A percentile compares a stretch with the other conserved stretches of the same genome.
Evolutionary conservation across 2,888 invertebrate species (phyloP).

Genomic region (Ptychoptera albimana): DNA sequence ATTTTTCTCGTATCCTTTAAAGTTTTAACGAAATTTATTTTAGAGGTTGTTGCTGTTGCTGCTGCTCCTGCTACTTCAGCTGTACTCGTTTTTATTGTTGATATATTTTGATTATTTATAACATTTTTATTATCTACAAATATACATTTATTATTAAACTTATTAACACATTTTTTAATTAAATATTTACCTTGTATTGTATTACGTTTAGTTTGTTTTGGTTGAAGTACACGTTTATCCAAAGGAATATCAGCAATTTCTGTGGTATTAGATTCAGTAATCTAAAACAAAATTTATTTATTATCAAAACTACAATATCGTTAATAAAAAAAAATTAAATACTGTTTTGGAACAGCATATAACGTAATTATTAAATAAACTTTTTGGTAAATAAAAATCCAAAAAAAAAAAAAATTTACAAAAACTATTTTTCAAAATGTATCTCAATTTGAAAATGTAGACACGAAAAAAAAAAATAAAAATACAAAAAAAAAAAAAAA

Average conservation of each 20-base stretch:
- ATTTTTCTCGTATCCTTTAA: slow-evolving; percentile 34
- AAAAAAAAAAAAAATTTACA: too few relatives aligned
- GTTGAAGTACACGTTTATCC: slow-evolving; percentile 51
- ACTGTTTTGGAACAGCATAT: too few relatives aligned
- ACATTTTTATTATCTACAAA: slow-evolving; percentile 2
- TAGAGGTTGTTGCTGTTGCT: slow-evolving; percentile 13
- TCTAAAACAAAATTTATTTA: slow-evolving; percentile 17
- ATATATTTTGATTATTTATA: slow-evolving; percentile 1
- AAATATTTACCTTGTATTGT: slow-evolving; percentile 27
- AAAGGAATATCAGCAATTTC: slow-evolving; percentile 33
- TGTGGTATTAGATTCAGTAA: slow-evolving; percentile 13
- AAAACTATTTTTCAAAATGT: too few relatives aligned
- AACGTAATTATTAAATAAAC: too few relatives aligned
- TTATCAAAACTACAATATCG: background rate
- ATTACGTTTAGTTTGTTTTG: slow-evolving; percentile 32
- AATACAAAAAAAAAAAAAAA: too few relatives aligned
- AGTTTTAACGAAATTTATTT: slow-evolving; percentile 34
- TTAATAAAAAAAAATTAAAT: too few relatives aligned
- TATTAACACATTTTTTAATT: background rate
- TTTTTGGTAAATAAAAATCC: too few relatives aligned
- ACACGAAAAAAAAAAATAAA: too few relatives aligned
- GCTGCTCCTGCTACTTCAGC: slow-evolving; percentile 17
- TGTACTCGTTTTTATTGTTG: background rate
- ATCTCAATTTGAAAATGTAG: too few relatives aligned
- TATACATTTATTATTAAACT: background rate